Evolutionary conservation across 2,888 invertebrate genomes (phyloP).

Genomic region (Erpobdella octoculata): DNA sequence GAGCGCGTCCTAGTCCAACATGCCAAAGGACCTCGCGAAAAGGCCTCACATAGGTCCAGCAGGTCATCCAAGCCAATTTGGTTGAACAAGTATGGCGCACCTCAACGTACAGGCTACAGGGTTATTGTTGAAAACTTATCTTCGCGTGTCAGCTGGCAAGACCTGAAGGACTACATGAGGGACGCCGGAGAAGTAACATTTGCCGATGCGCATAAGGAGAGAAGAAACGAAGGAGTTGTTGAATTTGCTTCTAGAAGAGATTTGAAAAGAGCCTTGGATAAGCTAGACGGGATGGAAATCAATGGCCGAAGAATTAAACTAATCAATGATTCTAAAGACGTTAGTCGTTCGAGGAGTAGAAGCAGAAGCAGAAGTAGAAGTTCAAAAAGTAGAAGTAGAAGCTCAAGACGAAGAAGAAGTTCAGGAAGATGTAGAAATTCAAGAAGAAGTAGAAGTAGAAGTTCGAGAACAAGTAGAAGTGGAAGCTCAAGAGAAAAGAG

Average conservation of each 20-base stretch:
- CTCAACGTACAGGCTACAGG: slow-evolving; percentile 85
- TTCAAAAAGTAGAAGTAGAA: no score
- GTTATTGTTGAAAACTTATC: slow-evolving; percentile 94
- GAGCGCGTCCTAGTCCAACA: slow-evolving; percentile 56
- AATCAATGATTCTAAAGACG: slow-evolving; percentile 65
- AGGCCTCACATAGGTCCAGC: slow-evolving; percentile 8
- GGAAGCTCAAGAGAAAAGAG: no score
- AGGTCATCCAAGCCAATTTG: slow-evolving; percentile 23
- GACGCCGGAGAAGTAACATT: slow-evolving; percentile 98
- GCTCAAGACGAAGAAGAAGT: no score
- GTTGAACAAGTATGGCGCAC: slow-evolving; percentile 58
- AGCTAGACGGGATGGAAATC: slow-evolving; percentile 88
- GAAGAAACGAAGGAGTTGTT: slow-evolving; percentile 76
- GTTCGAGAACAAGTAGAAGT: no score
- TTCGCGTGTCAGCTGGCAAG: slow-evolving; percentile 94
- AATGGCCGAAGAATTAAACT: slow-evolving; percentile 86
- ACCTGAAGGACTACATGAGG: slow-evolving; percentile 98
- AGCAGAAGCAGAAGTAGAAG: no score
- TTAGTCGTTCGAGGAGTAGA: slow-evolving; percentile 53
- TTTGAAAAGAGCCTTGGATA: slow-evolving; percentile 91
- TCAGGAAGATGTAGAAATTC: no score
- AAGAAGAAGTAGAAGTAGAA: no score
- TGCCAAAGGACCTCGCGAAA: slow-evolving; percentile 28
- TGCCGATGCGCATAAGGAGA: slow-evolving; percentile 92
- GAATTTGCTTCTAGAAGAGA: slow-evolving; percentile 91